Evolutionary conservation across 1,140 invertebrate genomes (phyloP).

Genomic region (Aporrectodea caliginosa): DNA sequence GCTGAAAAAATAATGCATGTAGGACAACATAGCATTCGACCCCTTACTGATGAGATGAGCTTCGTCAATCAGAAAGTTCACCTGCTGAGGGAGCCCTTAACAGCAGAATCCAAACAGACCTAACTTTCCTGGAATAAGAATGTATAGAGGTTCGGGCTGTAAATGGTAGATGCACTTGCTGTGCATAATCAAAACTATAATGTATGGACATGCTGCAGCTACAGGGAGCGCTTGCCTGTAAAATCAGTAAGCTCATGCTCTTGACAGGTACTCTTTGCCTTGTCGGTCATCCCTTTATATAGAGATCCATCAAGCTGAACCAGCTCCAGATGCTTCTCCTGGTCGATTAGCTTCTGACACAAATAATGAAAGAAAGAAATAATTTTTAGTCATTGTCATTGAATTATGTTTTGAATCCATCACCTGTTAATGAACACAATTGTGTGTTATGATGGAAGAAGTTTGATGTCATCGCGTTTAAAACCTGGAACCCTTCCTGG

Average conservation of each 20-base stretch:
- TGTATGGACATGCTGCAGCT: slow-evolving; percentile 15
- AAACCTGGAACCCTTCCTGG: not conserved
- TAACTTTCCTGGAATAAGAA: slow-evolving; percentile 25
- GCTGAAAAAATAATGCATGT: too few relatives aligned
- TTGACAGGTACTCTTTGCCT: slow-evolving; percentile 8
- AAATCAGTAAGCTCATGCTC: slow-evolving; percentile 7
- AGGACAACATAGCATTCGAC: too few relatives aligned
- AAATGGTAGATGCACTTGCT: slow-evolving; percentile 27
- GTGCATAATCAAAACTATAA: slow-evolving; percentile 30
- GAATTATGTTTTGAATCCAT: not conserved
- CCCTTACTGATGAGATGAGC: too few relatives aligned
- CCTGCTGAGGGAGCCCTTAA: too few relatives aligned
- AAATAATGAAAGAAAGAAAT: not conserved
- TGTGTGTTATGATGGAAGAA: not conserved
- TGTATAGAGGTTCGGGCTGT: slow-evolving; percentile 25
- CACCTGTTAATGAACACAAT: not conserved
- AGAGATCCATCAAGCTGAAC: not conserved
- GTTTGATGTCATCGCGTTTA: not conserved
- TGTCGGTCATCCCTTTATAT: not conserved
- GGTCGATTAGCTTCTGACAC: not conserved
- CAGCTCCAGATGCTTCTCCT: slow-evolving; percentile 1
- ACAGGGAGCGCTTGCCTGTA: not conserved
- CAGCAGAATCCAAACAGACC: too few relatives aligned
- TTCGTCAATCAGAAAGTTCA: too few relatives aligned
- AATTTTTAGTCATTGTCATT: not conserved